Percentiles rank a stretch among this genome's conserved stretches.
These are phyloP conservation scores for Agonum fuliginosum DNA, from an alignment of 2,888 invertebrate species.

Conservation along the genomic window DNA sequence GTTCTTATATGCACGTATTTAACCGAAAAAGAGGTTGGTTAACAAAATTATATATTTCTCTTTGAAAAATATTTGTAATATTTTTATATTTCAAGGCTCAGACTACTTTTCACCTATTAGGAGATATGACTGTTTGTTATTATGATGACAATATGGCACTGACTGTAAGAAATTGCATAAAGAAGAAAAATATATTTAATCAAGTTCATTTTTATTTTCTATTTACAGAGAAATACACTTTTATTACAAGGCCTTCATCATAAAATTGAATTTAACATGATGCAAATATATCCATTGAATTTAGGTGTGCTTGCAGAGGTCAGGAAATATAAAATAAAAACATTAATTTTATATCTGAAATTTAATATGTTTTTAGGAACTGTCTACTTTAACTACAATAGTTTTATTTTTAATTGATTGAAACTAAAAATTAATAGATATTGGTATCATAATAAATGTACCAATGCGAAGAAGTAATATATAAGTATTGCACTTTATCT, in stretches of 20 bases:
- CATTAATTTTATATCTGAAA: constrained; percentile 1
- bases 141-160: constrained; percentile 50
- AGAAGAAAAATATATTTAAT: too few relatives aligned
- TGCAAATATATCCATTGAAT: constrained; percentile 48
- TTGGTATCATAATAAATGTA: too few relatives aligned
- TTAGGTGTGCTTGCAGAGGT: constrained; percentile 51
- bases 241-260: constrained; percentile 51
- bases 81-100: constrained; percentile 33
- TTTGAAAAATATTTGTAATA: background rate
- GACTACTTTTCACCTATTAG: constrained; percentile 37
- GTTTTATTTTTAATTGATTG: constrained; percentile 56
- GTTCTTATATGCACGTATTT: constrained; percentile 47
- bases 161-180: constrained; percentile 40
- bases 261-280: constrained; percentile 52
- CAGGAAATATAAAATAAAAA: background rate
- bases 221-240: constrained; percentile 50
- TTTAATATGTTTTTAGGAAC: constrained; percentile 46
- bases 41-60: too few relatives aligned
- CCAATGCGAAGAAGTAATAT: too few relatives aligned
- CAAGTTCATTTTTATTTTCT: too few relatives aligned
- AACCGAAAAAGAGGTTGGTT: constrained; percentile 50
- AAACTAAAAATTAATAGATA: too few relatives aligned
- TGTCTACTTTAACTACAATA: constrained; percentile 53
- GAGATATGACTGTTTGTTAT: constrained; percentile 51
- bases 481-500: background rate